phyloP scores from a whole-genome alignment of 2,797 vertebrate species.

The Sebastiscus tertius region DNA sequence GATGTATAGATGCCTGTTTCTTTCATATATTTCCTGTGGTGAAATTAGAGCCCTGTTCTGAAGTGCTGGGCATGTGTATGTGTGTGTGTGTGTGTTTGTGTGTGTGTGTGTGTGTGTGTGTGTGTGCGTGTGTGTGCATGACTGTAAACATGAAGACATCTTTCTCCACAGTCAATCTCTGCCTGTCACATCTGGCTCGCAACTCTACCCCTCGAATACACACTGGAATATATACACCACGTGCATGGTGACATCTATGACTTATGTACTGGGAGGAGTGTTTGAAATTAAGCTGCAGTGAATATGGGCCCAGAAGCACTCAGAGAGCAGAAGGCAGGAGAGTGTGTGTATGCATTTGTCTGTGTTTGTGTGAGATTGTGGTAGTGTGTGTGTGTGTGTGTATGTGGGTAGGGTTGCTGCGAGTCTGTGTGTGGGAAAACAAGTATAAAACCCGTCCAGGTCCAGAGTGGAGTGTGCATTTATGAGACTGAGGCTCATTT shows the following conservation, averaged over 20 bases:
- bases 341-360: conserved; percentile 12
- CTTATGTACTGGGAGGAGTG: conserved; percentile 75
- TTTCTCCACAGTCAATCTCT: conserved; percentile 83
- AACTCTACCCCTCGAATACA: conserved; percentile 87
- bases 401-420: background rate
- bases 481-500: background rate
- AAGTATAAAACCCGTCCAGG: conserved; percentile 4
- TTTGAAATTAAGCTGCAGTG: conserved; percentile 79
- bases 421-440: conserved; percentile 24
- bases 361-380: conserved; percentile 1
- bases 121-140: conserved; percentile 26
- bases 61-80: conserved; percentile 63
- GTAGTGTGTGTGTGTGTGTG: background rate
- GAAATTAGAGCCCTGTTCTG: conserved; percentile 82
- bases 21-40: conserved; percentile 85
- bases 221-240: conserved; percentile 74
- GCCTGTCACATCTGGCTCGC: conserved; percentile 86
- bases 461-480: background rate
- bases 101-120: conserved; percentile 2
- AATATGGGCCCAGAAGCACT: conserved; percentile 69
- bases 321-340: conserved; percentile 17
- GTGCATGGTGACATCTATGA: conserved; percentile 76
- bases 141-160: conserved; percentile 79
- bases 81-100: conserved; percentile 10
- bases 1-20: conserved; percentile 82